These are phyloP conservation scores for Holothuria glaberrima DNA, from an alignment of 35 echinoderm and acorn worm species.

Conservation along the genomic window DNA sequence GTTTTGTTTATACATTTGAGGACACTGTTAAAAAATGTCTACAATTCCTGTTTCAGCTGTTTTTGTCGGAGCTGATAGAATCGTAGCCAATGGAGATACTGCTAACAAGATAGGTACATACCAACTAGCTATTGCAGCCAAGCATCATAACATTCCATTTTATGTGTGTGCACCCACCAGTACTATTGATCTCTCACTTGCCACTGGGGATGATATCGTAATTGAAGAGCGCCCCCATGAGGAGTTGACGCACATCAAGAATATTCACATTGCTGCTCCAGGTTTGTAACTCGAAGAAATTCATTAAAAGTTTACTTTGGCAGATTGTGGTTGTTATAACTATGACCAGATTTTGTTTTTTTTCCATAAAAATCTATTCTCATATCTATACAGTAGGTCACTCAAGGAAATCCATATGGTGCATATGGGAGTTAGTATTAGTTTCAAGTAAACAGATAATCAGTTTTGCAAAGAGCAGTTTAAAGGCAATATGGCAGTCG, in stretches of 20 bases:
- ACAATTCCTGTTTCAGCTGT: slow-evolving; percentile 61
- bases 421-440: too few species aligned
- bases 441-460: too few species aligned
- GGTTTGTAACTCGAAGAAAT: slow-evolving; percentile 31
- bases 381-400: too few species aligned
- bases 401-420: too few species aligned
- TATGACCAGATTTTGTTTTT: too few species aligned
- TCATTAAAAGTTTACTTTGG: too few species aligned
- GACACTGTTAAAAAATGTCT: too few species aligned
- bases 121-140: slow-evolving; percentile 87
- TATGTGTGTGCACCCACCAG: slow-evolving; percentile 85
- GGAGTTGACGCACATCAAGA: slow-evolving; percentile 77
- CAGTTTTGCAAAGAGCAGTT: too few species aligned
- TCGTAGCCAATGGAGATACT: slow-evolving; percentile 97
- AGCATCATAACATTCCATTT: slow-evolving; percentile 91
- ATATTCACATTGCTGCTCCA: slow-evolving; percentile 75
- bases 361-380: too few species aligned
- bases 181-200: slow-evolving; percentile 70
- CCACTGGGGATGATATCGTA: slow-evolving; percentile 76
- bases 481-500: too few species aligned
- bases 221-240: slow-evolving; percentile 89
- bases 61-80: slow-evolving; percentile 92
- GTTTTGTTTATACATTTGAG: too few species aligned
- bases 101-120: slow-evolving; percentile 99
- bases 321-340: too few species aligned